Conservation (phyloP, 2,888 invertebrate species). For the Zygaena filipendulae region DNA sequence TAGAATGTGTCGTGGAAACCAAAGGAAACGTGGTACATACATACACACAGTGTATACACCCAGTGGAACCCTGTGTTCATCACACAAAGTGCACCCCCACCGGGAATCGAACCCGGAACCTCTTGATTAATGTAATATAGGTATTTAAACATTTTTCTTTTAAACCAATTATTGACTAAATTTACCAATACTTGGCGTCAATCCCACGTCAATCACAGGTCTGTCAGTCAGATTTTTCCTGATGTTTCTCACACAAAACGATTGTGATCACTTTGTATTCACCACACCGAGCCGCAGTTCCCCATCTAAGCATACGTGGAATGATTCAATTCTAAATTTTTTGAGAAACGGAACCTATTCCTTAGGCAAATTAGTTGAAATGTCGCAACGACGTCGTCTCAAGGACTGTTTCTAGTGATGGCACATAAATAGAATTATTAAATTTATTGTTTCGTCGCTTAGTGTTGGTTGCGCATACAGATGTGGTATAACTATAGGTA, state of each 20-base stretch:
- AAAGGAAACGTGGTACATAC: no score
- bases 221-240: no score
- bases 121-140: no score
- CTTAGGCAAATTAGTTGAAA: slow-evolving; percentile 38
- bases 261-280: slow-evolving; percentile 37
- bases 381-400: slow-evolving; percentile 25
- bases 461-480: slow-evolving; percentile 2
- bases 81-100: no score
- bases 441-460: slow-evolving; percentile 18
- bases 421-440: slow-evolving; percentile 29
- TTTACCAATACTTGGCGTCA: no score
- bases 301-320: slow-evolving; percentile 40
- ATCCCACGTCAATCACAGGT: no score
- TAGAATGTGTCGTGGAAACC: no score
- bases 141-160: no score
- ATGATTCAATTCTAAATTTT: slow-evolving; percentile 35
- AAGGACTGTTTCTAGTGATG: slow-evolving; percentile 37
- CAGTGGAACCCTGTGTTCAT: no score
- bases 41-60: no score
- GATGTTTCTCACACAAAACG: slow-evolving; percentile 40
- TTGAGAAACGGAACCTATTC: slow-evolving; percentile 39
- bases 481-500: background rate
- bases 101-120: no score
- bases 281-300: slow-evolving; percentile 22
- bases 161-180: no score